Conservation (phyloP, 2,888 invertebrate species). For the Automeris io region DNA sequence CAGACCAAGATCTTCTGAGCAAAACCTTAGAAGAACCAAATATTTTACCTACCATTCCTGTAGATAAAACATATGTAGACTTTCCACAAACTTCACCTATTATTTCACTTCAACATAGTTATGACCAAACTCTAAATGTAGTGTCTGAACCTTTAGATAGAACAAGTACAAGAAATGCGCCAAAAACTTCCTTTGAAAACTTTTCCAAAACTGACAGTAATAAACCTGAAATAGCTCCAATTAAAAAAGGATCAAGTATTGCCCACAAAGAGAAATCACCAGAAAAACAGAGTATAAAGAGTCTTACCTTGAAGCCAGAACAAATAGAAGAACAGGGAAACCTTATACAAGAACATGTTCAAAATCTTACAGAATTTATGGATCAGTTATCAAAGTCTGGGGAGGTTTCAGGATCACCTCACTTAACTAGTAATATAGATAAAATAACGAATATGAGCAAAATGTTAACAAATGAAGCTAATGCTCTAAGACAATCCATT, state of each 20-base stretch:
- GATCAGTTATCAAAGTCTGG: conserved; percentile 31
- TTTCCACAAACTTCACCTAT: neutral
- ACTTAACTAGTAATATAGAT: conserved; percentile 44
- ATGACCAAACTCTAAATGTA: neutral
- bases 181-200: neutral
- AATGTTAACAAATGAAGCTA: conserved; percentile 58
- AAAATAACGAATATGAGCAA: conserved; percentile 61
- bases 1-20: neutral
- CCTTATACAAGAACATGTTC: conserved; percentile 36
- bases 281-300: conserved; percentile 14
- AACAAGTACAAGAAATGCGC: neutral
- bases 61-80: neutral
- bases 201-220: too few species aligned
- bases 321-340: conserved; percentile 24
- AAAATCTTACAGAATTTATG: conserved; percentile 37
- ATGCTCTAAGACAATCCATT: conserved; percentile 55
- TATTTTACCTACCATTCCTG: neutral
- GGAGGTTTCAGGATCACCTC: conserved; percentile 25
- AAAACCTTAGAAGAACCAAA: neutral
- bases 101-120: neutral
- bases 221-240: too few species aligned
- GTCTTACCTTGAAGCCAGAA: conserved; percentile 19
- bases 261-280: conserved; percentile 10
- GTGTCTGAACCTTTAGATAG: neutral
- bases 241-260: too few species aligned